Evolutionary conservation across 1,140 invertebrate genomes (phyloP).

Genomic region (Lucilia sericata): DNA sequence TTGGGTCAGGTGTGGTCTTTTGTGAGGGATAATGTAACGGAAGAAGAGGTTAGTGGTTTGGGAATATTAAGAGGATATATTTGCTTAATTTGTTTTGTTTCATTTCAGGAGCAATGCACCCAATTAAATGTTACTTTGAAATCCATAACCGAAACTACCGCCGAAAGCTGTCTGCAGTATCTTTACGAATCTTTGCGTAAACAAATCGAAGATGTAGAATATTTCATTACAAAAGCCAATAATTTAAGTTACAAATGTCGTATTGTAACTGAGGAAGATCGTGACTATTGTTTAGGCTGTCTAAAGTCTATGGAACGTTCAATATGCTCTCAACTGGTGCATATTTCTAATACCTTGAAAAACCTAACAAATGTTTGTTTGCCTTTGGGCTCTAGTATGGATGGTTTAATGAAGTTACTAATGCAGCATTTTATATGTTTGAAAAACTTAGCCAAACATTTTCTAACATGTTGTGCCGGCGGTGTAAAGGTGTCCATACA

Average conservation of each 20-base stretch:
- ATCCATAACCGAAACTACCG: constrained; percentile 54
- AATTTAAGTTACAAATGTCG: constrained; percentile 60
- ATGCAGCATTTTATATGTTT: constrained; percentile 61
- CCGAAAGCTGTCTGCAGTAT: constrained; percentile 57
- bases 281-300: constrained; percentile 56
- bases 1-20: constrained; percentile 50
- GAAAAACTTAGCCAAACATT: constrained; percentile 62
- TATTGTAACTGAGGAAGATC: constrained; percentile 59
- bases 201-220: constrained; percentile 62
- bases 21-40: constrained; percentile 45
- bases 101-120: neutral
- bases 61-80: neutral
- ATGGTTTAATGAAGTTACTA: constrained; percentile 58
- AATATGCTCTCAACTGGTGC: constrained; percentile 61
- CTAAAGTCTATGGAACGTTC: constrained; percentile 58
- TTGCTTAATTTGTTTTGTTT: neutral
- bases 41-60: constrained; percentile 35
- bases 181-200: constrained; percentile 57
- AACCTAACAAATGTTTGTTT: constrained; percentile 59
- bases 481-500: constrained; percentile 48
- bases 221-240: constrained; percentile 62
- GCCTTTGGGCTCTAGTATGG: constrained; percentile 58
- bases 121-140: constrained; percentile 48
- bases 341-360: constrained; percentile 58
- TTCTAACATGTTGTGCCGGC: constrained; percentile 50